Evolutionary conservation across 2,797 vertebrate genomes (phyloP).

Genomic region (Numenius phaeopus): DNA sequence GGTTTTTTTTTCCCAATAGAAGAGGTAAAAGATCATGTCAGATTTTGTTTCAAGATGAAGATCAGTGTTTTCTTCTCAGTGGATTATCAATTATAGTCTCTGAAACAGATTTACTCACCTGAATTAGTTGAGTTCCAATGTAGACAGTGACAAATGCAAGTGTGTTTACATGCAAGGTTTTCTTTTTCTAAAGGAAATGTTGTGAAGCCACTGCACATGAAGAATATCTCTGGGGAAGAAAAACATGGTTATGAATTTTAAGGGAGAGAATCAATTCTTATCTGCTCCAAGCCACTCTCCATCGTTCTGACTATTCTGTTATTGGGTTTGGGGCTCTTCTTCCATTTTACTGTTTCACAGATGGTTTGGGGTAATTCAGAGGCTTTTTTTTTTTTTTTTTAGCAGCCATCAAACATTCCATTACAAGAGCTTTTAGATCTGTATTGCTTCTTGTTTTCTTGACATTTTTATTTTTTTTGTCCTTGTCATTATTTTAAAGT

Average conservation of each 20-base stretch:
- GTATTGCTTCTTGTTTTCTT: background rate
- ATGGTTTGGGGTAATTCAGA: background rate
- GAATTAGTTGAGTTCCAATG: background rate
- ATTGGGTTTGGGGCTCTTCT: background rate
- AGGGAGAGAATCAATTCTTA: background rate
- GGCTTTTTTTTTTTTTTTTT: background rate
- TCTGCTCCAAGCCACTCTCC: background rate
- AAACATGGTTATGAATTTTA: constrained; percentile 11
- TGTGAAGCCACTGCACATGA: background rate
- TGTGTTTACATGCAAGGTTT: background rate
- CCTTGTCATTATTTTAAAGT: background rate
- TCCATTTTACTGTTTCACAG: background rate
- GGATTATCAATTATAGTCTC: background rate
- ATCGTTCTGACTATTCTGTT: background rate
- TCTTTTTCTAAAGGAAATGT: constrained; percentile 10
- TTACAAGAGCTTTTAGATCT: background rate
- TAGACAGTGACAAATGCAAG: constrained; percentile 18
- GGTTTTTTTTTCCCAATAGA: background rate
- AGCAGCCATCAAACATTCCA: background rate
- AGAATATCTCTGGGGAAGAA: background rate
- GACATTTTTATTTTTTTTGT: background rate
- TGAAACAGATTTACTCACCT: background rate
- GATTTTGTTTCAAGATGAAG: background rate
- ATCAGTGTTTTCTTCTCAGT: background rate
- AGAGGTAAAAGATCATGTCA: background rate